These are phyloP conservation scores for Isichthys henryi DNA, from an alignment of 2,113 vertebrate species.

Conservation along the genomic window DNA sequence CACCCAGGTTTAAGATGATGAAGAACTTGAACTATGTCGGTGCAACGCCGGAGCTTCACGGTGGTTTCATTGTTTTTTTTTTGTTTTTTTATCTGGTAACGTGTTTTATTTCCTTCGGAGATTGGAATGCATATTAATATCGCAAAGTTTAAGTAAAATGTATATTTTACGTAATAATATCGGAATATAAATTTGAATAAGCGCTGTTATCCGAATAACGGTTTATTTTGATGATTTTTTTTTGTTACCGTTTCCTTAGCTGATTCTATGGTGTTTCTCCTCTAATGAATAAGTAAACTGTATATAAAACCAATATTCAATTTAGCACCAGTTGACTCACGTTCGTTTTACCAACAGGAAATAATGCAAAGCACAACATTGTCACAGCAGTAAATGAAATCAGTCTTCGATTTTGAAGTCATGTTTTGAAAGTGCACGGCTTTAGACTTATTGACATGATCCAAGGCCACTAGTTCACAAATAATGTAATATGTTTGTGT, in stretches of 20 bases:
- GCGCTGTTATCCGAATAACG: not conserved
- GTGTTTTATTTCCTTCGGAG: not conserved
- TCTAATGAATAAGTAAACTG: not conserved
- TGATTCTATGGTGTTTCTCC: not conserved
- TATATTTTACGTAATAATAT: not conserved
- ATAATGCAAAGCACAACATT: not conserved
- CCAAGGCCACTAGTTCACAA: not conserved
- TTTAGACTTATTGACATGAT: not conserved
- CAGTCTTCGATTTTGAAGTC: not conserved
- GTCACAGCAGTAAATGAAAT: not conserved
- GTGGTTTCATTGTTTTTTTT: not conserved
- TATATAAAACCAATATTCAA: not conserved
- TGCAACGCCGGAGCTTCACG: not conserved
- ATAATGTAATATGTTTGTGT: not conserved
- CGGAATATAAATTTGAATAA: not conserved
- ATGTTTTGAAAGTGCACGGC: not conserved
- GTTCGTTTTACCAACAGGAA: not conserved
- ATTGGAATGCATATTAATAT: not conserved
- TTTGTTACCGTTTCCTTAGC: not conserved
- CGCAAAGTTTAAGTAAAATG: not conserved
- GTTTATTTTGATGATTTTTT: not conserved
- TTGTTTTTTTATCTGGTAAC: not conserved
- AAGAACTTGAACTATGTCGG: not conserved
- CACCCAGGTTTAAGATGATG: not conserved
- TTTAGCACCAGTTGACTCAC: not conserved